A percentile compares a stretch with the other conserved stretches of the same genome.
Conservation (phyloP, 1,140 invertebrate genomes). For the Glossosoma conforme region DNA sequence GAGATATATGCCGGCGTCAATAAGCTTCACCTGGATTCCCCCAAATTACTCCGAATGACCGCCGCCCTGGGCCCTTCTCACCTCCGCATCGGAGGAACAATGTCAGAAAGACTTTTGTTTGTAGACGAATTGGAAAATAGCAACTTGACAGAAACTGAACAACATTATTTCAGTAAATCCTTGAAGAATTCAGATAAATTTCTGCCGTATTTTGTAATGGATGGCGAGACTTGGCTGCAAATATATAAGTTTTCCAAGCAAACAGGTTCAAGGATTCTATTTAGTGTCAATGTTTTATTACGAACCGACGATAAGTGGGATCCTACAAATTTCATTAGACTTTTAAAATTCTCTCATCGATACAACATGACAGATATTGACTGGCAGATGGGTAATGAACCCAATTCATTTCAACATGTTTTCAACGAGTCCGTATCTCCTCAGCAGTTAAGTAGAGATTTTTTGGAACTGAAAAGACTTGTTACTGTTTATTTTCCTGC, state of each 20-base stretch:
- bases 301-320: slow-evolving; percentile 60
- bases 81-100: slow-evolving; percentile 60
- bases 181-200: slow-evolving; percentile 37
- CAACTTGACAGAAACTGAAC: slow-evolving; percentile 1
- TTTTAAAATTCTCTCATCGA: slow-evolving; percentile 56
- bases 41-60: slow-evolving; percentile 51
- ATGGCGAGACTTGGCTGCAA: slow-evolving; percentile 49
- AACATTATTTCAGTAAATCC: slow-evolving; percentile 30
- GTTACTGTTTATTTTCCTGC: slow-evolving; percentile 52
- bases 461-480: slow-evolving; percentile 50
- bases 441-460: slow-evolving; percentile 58
- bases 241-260: slow-evolving; percentile 58
- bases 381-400: slow-evolving; percentile 75
- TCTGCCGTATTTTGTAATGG: slow-evolving; percentile 48
- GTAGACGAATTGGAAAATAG: slow-evolving; percentile 36
- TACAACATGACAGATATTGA: slow-evolving; percentile 50
- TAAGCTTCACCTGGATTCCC: slow-evolving; percentile 38
- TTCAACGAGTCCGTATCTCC: slow-evolving; percentile 55
- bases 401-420: slow-evolving; percentile 60
- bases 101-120: slow-evolving; percentile 61
- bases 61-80: slow-evolving; percentile 54
- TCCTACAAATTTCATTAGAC: slow-evolving; percentile 55
- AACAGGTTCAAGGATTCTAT: slow-evolving; percentile 56
- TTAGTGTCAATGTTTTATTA: slow-evolving; percentile 63
- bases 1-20: slow-evolving; percentile 39